phyloP scores from a whole-genome alignment of 2,888 invertebrate genomes.

The Mellilla xanthometata region DNA sequence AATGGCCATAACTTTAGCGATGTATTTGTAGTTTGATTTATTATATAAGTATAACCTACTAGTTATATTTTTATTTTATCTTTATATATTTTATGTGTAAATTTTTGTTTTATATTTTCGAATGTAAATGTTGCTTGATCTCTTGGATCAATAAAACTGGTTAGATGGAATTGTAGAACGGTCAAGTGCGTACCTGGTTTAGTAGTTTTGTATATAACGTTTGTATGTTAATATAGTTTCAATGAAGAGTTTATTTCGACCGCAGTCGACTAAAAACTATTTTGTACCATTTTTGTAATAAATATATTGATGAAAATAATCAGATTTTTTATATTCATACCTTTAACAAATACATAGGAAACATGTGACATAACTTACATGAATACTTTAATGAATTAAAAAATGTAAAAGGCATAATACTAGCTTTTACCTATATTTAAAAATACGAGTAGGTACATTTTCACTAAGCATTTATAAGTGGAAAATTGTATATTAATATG shows the following conservation, averaged over 20 bases:
- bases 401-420: too few relatives aligned
- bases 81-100: too few relatives aligned
- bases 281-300: constrained; percentile 60
- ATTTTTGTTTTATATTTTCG: too few relatives aligned
- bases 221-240: constrained; percentile 53
- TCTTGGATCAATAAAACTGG: constrained; percentile 38
- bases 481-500: too few relatives aligned
- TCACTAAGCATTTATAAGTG: too few relatives aligned
- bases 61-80: neutral
- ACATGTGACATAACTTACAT: too few relatives aligned
- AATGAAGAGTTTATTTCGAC: constrained; percentile 67
- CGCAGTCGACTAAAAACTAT: constrained; percentile 79
- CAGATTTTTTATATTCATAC: constrained; percentile 1
- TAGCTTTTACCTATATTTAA: too few relatives aligned
- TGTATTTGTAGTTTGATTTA: too few relatives aligned
- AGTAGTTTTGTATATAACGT: constrained; percentile 67
- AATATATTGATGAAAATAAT: constrained; percentile 48
- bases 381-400: too few relatives aligned
- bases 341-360: too few relatives aligned
- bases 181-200: constrained; percentile 51
- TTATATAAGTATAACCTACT: neutral
- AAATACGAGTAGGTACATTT: too few relatives aligned
- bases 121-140: too few relatives aligned
- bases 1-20: neutral
- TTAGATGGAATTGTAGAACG: constrained; percentile 30